These are phyloP conservation scores for Leptodactylus fallax DNA, from an alignment of 2,797 vertebrate species.

Conservation along the genomic window DNA sequence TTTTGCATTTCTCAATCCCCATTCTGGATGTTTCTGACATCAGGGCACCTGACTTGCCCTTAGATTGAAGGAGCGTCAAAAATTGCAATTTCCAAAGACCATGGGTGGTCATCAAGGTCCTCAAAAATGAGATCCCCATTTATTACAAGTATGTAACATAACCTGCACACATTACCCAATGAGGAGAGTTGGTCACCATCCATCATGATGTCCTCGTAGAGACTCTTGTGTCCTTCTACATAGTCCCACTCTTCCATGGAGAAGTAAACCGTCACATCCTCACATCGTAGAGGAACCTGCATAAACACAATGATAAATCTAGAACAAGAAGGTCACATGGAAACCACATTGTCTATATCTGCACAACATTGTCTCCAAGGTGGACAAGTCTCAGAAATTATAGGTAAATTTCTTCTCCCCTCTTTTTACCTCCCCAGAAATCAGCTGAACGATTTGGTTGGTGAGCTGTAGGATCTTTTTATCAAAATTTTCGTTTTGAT, in stretches of 20 bases:
- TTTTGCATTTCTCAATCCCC: no score
- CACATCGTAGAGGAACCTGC: conserved; percentile 40
- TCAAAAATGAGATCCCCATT: no score
- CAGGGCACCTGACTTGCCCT: no score
- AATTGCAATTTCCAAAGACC: no score
- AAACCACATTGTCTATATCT: neutral
- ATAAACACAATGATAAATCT: neutral
- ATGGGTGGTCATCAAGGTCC: no score
- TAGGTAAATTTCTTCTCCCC: neutral
- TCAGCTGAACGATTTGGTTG: neutral
- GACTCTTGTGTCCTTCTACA: conserved; percentile 16
- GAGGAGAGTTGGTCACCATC: neutral
- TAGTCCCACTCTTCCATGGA: conserved; percentile 42
- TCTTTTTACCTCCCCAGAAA: neutral
- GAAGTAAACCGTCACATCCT: conserved; percentile 15
- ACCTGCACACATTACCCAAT: neutral
- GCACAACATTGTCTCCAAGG: neutral
- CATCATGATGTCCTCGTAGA: neutral
- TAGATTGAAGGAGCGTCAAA: no score
- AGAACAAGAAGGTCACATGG: neutral
- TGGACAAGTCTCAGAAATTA: neutral
- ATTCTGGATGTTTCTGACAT: no score
- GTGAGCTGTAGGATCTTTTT: neutral
- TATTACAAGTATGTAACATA: no score
- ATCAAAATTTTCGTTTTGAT: neutral